These are phyloP conservation scores for Stercorarius parasiticus DNA, from an alignment of 2,113 vertebrate genomes.

Conservation along the genomic window DNA sequence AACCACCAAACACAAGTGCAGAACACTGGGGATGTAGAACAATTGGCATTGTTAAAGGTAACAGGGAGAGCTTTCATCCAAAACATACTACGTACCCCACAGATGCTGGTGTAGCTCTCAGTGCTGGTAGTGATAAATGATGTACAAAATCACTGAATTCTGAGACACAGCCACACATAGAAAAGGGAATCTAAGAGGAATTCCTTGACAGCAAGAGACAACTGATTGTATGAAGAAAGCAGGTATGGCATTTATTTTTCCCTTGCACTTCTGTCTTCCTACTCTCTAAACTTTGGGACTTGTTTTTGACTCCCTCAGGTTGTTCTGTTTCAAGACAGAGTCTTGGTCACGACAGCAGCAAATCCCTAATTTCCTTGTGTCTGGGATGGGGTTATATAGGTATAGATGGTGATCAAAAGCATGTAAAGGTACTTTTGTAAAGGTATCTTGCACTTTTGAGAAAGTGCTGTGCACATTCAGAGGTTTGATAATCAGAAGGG, in stretches of 20 bases:
- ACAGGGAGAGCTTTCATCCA: constrained; percentile 57
- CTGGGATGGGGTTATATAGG: neutral
- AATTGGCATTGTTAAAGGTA: constrained; percentile 54
- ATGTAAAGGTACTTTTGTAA: neutral
- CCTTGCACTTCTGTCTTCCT: neutral
- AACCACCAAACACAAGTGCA: neutral
- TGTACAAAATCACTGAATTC: neutral
- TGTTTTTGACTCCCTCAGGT: neutral
- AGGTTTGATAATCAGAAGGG: neutral
- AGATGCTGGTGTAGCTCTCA: constrained; percentile 15
- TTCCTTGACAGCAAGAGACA: neutral
- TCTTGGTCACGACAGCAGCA: neutral
- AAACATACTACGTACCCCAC: neutral
- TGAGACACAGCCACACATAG: neutral
- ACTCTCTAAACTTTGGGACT: neutral
- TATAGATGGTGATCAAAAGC: neutral
- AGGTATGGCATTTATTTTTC: constrained; percentile 39
- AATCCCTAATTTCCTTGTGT: neutral
- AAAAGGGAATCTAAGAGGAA: neutral
- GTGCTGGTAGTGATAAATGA: constrained; percentile 10
- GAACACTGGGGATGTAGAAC: neutral
- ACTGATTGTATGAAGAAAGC: neutral
- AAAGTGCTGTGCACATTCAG: accelerated
- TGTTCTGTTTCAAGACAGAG: neutral
- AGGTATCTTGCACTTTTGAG: accelerated